Percentiles rank a stretch among this genome's conserved stretches.
Conservation (phyloP, 2,888 invertebrate species). For the Mythimna impura region DNA sequence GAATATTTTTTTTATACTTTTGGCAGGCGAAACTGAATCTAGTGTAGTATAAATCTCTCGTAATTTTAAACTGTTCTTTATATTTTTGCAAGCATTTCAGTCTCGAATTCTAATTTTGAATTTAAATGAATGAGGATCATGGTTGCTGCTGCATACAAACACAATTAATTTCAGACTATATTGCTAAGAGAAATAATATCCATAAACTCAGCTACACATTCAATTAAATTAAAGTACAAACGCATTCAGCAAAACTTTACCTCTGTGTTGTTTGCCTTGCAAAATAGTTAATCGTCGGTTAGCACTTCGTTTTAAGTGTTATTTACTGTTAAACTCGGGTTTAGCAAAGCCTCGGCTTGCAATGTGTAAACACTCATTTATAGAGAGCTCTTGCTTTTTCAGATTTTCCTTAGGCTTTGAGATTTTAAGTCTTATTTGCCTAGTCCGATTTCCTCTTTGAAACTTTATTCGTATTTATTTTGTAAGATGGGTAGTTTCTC, state of each 20-base stretch:
- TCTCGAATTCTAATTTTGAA: not conserved
- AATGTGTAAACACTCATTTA: constrained; percentile 30
- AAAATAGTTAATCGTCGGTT: constrained; percentile 56
- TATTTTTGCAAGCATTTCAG: no score
- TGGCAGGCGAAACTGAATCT: no score
- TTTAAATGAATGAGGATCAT: not conserved
- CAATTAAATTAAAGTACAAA: constrained; percentile 8
- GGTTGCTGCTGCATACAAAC: not conserved
- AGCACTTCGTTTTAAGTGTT: constrained; percentile 53
- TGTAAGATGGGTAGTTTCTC: no score
- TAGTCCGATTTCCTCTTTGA: not conserved
- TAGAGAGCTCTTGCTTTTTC: constrained; percentile 14
- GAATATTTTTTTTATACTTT: no score
- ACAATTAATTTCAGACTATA: not conserved
- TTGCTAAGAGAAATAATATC: constrained; percentile 2
- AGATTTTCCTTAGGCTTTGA: constrained; percentile 9
- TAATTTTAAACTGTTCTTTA: no score
- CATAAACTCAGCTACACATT: not conserved
- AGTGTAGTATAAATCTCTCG: no score
- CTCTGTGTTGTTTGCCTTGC: constrained; percentile 31
- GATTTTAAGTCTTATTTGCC: constrained; percentile 10
- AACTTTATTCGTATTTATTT: not conserved
- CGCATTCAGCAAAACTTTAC: constrained; percentile 23
- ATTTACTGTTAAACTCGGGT: constrained; percentile 42
- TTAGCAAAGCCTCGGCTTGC: constrained; percentile 19